A percentile compares a stretch with the other conserved stretches of the same genome.
These are phyloP conservation scores for Heliconius hortense DNA, from an alignment of 2,888 invertebrate species.

Conservation along the genomic window DNA sequence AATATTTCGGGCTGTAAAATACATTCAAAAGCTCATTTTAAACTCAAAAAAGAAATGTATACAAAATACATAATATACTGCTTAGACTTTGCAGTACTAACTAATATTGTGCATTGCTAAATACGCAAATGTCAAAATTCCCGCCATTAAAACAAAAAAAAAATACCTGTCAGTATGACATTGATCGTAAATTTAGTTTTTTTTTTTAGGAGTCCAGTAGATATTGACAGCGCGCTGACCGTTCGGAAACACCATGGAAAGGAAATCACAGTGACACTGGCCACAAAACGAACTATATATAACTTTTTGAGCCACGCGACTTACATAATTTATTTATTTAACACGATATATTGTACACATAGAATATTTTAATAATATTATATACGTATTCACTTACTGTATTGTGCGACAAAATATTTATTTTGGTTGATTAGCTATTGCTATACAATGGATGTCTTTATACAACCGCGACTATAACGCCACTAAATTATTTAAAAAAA, in stretches of 20 bases:
- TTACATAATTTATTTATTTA: conserved; percentile 10
- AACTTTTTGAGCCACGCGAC: conserved; percentile 29
- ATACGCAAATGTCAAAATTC: conserved; percentile 15
- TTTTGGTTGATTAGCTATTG: conserved; percentile 28
- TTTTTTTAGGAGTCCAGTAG: neutral
- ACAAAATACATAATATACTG: conserved; percentile 10
- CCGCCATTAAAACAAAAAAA: conserved; percentile 2
- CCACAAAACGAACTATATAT: conserved; percentile 30
- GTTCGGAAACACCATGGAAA: conserved; percentile 64
- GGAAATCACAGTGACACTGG: conserved; percentile 50
- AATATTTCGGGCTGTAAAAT: neutral
- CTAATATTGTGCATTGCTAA: conserved; percentile 17
- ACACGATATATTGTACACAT: conserved; percentile 17
- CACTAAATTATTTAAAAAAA: conserved; percentile 5
- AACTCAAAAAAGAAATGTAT: neutral
- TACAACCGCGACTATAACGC: conserved; percentile 34
- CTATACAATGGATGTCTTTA: conserved; percentile 26
- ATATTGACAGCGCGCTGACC: conserved; percentile 35
- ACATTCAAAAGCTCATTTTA: neutral
- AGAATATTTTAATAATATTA: conserved; percentile 21
- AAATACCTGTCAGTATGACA: conserved; percentile 11
- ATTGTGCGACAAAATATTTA: conserved; percentile 27
- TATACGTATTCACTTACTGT: conserved; percentile 25
- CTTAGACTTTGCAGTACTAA: neutral
- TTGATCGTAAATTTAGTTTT: conserved; percentile 6